Evolutionary conservation across 2,888 invertebrate species (phyloP).

Genomic region (Ametastegia equiseti): DNA sequence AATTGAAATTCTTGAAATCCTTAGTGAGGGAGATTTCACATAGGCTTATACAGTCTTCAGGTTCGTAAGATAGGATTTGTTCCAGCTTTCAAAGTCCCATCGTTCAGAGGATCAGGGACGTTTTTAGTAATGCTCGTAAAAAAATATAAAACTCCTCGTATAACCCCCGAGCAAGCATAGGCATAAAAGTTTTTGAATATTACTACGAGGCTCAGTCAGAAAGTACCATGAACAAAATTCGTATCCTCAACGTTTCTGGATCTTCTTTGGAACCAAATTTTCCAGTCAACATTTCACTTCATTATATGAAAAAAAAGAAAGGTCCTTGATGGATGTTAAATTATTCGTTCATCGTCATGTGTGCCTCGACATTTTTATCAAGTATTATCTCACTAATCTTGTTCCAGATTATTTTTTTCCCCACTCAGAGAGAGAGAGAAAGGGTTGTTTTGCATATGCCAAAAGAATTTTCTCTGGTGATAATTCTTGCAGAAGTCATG

Average conservation of each 20-base stretch:
- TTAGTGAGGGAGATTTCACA: not conserved
- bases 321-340: no score
- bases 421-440: no score
- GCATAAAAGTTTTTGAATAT: not conserved
- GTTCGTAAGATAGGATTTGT: not conserved
- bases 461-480: no score
- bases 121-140: slow-evolving; percentile 1
- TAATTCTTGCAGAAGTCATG: no score
- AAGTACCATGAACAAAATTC: not conserved
- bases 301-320: no score
- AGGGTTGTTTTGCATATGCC: no score
- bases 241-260: not conserved
- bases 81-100: not conserved
- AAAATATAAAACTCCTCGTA: not conserved
- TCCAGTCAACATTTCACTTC: no score
- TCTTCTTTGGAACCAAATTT: not conserved
- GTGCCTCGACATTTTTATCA: no score
- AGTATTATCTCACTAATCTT: no score
- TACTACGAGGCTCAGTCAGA: not conserved
- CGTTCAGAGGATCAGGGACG: not conserved
- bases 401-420: no score
- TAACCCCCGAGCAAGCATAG: not conserved
- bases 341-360: no score
- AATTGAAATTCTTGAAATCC: not conserved
- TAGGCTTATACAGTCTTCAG: not conserved